These are phyloP conservation scores for Karalla daura DNA, from an alignment of 2,797 vertebrate species.

Conservation along the genomic window DNA sequence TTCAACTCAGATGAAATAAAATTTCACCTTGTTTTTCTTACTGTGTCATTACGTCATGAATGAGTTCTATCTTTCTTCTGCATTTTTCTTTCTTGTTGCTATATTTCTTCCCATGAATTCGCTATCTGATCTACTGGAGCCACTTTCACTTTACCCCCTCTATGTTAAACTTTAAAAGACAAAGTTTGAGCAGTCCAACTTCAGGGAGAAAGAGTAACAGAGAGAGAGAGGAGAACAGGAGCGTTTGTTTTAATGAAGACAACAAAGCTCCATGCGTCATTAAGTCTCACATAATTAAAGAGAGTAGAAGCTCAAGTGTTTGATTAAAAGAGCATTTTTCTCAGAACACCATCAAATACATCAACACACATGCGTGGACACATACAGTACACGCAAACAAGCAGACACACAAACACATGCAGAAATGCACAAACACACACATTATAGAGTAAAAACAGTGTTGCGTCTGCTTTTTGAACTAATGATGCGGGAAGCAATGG, in stretches of 20 bases:
- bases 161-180: conserved; percentile 6
- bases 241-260: conserved; percentile 69
- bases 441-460: background rate
- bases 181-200: conserved; percentile 54
- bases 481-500: conserved; percentile 67
- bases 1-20: too few species aligned
- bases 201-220: conserved; percentile 1
- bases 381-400: background rate
- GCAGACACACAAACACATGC: background rate
- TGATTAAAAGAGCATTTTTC: conserved; percentile 76
- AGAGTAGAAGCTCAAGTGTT: conserved; percentile 70
- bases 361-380: background rate
- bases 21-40: too few species aligned
- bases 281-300: conserved; percentile 80
- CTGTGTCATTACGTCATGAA: too few species aligned
- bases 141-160: background rate
- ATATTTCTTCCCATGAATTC: too few species aligned
- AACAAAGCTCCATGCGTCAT: conserved; percentile 67
- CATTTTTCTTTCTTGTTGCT: background rate
- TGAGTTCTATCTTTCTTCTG: background rate
- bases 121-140: too few species aligned
- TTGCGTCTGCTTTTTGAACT: conserved; percentile 38
- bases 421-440: conserved; percentile 1
- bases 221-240: background rate
- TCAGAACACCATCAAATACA: conserved; percentile 42